phyloP scores from a whole-genome alignment of 2,888 invertebrate species.

The Carterocephalus palaemon region DNA sequence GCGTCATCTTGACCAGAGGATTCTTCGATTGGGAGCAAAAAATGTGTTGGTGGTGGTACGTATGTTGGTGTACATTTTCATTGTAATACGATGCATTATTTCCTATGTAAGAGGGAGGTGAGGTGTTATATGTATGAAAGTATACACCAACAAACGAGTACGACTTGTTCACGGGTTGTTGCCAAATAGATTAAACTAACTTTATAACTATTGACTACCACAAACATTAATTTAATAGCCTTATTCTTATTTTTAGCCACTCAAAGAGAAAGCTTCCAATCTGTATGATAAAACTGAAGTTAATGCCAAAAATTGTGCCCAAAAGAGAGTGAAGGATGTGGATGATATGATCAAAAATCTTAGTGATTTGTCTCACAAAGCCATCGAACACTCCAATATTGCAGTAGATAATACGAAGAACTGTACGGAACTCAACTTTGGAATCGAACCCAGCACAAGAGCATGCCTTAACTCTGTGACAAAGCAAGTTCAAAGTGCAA shows the following conservation, averaged over 20 bases:
- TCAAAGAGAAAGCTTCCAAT: conserved; percentile 4
- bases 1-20: too few species aligned
- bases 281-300: conserved; percentile 11
- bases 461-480: conserved; percentile 7
- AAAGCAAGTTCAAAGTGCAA: neutral
- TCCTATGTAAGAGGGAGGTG: too few species aligned
- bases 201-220: too few species aligned
- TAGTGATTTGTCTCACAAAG: neutral
- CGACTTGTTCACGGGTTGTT: too few species aligned
- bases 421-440: conserved; percentile 16
- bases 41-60: too few species aligned
- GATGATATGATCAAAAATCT: conserved; percentile 7
- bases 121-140: too few species aligned
- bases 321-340: neutral
- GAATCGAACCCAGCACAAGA: conserved; percentile 4
- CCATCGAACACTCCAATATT: conserved; percentile 6
- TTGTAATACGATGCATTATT: too few species aligned
- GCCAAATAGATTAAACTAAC: too few species aligned
- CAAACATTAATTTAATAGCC: neutral
- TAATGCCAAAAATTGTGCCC: conserved; percentile 4
- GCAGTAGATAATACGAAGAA: conserved; percentile 7
- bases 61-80: too few species aligned
- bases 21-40: too few species aligned
- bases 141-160: too few species aligned
- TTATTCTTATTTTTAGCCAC: conserved; percentile 9